phyloP scores from a whole-genome alignment of 2,888 invertebrate genomes.

The Caradrina kadenii region DNA sequence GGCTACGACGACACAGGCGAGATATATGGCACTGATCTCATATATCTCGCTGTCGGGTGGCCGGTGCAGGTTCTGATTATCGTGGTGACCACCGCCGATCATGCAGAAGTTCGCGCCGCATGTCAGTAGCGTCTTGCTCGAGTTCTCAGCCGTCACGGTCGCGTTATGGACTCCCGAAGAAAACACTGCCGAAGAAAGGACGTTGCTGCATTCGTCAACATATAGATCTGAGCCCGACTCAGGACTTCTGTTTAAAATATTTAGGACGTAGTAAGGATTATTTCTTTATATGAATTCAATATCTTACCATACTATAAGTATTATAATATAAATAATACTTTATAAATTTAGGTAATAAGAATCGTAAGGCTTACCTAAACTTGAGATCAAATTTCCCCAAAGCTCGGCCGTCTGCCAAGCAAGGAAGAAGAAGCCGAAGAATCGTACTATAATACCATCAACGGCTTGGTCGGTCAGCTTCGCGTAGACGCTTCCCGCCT shows the following conservation, averaged over 20 bases:
- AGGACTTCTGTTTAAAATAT: constrained; percentile 3
- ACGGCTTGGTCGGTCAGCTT: constrained; percentile 96
- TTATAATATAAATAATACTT: too few relatives aligned
- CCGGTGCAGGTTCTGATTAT: constrained; percentile 94
- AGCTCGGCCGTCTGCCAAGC: constrained; percentile 99
- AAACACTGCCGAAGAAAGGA: constrained; percentile 89
- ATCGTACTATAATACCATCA: constrained; percentile 98
- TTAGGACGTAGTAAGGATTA: neutral
- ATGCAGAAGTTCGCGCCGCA: constrained; percentile 97
- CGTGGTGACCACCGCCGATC: constrained; percentile 91
- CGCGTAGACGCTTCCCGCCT: constrained; percentile 95
- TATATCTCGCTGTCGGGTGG: constrained; percentile 96
- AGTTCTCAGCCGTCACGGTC: constrained; percentile 81
- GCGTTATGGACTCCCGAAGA: constrained; percentile 94
- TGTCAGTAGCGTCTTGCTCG: constrained; percentile 88
- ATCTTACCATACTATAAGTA: neutral
- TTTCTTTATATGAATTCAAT: neutral
- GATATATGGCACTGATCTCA: constrained; percentile 96
- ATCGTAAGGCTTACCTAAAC: constrained; percentile 92
- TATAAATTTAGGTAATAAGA: neutral
- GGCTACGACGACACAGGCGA: constrained; percentile 96
- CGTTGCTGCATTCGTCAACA: constrained; percentile 37
- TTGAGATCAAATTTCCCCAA: constrained; percentile 99
- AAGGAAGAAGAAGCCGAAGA: constrained; percentile 99
- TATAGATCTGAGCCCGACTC: constrained; percentile 8